Evolutionary conservation across 2,797 vertebrate species (phyloP).

Genomic region (Acomys russatus): DNA sequence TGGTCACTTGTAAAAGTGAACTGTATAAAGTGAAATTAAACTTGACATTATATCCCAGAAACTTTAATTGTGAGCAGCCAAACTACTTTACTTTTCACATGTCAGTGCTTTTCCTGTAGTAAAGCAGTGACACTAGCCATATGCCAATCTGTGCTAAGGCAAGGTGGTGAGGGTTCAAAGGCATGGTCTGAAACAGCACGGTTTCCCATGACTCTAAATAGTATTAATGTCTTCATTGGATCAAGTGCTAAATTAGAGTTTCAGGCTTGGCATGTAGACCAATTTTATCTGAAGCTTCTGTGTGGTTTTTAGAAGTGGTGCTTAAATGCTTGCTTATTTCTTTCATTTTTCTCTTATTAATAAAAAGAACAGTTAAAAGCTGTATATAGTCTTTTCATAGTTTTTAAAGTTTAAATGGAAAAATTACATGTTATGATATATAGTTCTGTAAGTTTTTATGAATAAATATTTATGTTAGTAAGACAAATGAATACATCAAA

Average conservation of each 20-base stretch:
- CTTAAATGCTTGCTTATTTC: not conserved
- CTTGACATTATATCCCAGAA: not conserved
- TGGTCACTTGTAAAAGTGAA: conserved; percentile 19
- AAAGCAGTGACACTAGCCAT: not conserved
- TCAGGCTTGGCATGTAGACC: not conserved
- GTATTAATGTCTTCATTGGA: not conserved
- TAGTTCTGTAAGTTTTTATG: not conserved
- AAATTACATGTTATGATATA: not conserved
- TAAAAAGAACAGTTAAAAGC: not conserved
- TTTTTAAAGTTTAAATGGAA: not conserved
- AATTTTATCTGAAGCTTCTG: not conserved
- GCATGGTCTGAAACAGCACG: not conserved
- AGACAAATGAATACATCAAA: not conserved
- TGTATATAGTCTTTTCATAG: not conserved
- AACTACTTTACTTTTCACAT: not conserved
- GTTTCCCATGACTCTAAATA: not conserved
- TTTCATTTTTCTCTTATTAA: not conserved
- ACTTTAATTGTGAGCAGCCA: not conserved
- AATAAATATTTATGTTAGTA: not conserved
- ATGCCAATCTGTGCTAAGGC: not conserved
- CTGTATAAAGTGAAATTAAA: conserved; percentile 34
- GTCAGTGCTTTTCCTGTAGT: not conserved
- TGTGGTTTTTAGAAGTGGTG: not conserved
- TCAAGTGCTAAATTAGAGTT: not conserved
- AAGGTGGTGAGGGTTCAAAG: not conserved